These are phyloP conservation scores for Eupithecia insigniata DNA, from an alignment of 2,888 invertebrate genomes.

Conservation along the genomic window DNA sequence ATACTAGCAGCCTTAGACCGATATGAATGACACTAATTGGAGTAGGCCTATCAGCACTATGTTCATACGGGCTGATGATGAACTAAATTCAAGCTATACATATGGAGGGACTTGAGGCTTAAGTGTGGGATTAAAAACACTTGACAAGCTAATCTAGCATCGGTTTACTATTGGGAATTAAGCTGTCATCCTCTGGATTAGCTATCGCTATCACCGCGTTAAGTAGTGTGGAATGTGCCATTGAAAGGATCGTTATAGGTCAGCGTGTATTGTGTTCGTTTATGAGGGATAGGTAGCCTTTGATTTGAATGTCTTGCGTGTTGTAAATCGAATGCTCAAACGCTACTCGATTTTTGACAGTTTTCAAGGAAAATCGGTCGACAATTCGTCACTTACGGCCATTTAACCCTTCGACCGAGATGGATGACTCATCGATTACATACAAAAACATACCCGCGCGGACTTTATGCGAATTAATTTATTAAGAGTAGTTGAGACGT, in stretches of 20 bases:
- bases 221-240: slow-evolving; percentile 14
- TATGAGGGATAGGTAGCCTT: background rate
- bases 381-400: too few species aligned
- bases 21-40: background rate
- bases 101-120: background rate
- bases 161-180: slow-evolving; percentile 19
- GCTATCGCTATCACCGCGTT: slow-evolving; percentile 4
- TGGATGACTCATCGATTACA: too few species aligned
- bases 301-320: background rate
- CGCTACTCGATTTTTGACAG: too few species aligned
- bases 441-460: too few species aligned
- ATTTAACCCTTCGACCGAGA: too few species aligned
- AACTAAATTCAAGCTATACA: background rate
- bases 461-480: too few species aligned
- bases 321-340: too few species aligned
- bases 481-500: too few species aligned
- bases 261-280: background rate
- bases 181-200: slow-evolving; percentile 19
- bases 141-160: slow-evolving; percentile 4
- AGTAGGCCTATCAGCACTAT: background rate
- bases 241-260: slow-evolving; percentile 4
- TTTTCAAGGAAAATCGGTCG: too few species aligned
- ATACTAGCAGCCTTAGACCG: background rate
- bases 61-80: background rate
- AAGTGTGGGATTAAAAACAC: slow-evolving; percentile 7